A percentile compares a stretch with the other conserved stretches of the same genome.
These are phyloP conservation scores for Mamestra configurata DNA, from an alignment of 1,140 invertebrate species.

Conservation along the genomic window DNA sequence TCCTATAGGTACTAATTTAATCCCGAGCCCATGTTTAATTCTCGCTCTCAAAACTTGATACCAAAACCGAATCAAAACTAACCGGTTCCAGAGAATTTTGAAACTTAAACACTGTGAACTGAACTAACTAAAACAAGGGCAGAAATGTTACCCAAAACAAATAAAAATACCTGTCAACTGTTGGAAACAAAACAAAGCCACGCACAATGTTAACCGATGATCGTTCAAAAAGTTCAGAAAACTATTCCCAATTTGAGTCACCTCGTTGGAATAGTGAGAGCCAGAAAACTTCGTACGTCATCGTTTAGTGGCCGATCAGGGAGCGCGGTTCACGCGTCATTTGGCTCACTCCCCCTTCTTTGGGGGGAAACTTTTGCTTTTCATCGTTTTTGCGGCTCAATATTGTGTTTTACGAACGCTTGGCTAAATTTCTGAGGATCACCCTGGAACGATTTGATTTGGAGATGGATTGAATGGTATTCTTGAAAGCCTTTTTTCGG, in stretches of 20 bases:
- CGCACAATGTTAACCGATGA: slow-evolving; percentile 6
- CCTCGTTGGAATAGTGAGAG: slow-evolving; percentile 51
- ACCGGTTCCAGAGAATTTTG: background rate
- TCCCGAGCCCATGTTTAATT: background rate
- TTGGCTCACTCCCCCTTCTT: slow-evolving; percentile 40
- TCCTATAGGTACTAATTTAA: background rate
- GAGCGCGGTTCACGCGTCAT: slow-evolving; percentile 60
- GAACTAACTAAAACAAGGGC: background rate
- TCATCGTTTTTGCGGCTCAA: slow-evolving; percentile 49
- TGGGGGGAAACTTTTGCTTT: slow-evolving; percentile 47
- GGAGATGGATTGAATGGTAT: slow-evolving; percentile 33
- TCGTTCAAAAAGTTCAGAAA: slow-evolving; percentile 19
- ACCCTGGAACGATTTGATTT: slow-evolving; percentile 37
- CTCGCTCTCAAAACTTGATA: background rate
- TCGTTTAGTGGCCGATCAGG: slow-evolving; percentile 57
- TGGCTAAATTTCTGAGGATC: slow-evolving; percentile 41
- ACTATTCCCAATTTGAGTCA: slow-evolving; percentile 39
- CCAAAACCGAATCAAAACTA: background rate
- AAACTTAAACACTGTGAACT: background rate
- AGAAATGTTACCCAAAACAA: background rate
- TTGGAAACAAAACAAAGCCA: slow-evolving; percentile 23
- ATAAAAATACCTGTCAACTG: slow-evolving; percentile 17
- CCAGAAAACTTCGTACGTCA: slow-evolving; percentile 60
- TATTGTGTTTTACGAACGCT: slow-evolving; percentile 52
- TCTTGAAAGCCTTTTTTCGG: background rate